Evolutionary conservation across 2,113 vertebrate genomes (phyloP).

Genomic region (Rhegmatorhina hoffmannsi): DNA sequence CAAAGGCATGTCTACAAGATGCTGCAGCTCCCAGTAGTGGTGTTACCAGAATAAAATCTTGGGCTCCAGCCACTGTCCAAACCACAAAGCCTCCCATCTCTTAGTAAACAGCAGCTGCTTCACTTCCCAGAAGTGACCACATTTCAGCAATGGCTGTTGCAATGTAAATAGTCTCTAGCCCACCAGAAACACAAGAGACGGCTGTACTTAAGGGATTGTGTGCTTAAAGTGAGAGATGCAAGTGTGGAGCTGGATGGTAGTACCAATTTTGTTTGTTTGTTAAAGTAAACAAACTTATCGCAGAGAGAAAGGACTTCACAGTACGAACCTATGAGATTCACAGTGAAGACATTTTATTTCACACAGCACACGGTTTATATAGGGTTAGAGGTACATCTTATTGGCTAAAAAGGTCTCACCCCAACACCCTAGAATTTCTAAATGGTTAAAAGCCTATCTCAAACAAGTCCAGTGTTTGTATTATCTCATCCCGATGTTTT

Average conservation of each 20-base stretch:
- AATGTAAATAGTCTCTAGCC: slow-evolving; percentile 35
- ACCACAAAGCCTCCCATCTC: slow-evolving; percentile 34
- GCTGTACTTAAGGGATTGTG: background rate
- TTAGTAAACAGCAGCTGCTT: slow-evolving; percentile 56
- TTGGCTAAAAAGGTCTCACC: no score
- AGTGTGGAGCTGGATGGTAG: background rate
- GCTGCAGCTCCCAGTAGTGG: background rate
- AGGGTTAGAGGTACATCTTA: no score
- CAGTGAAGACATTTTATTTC: no score
- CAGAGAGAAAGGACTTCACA: no score
- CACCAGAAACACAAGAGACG: background rate
- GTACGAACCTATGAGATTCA: no score
- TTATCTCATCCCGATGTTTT: no score
- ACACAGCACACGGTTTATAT: no score
- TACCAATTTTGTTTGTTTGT: background rate
- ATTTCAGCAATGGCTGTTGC: background rate
- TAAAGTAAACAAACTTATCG: no score
- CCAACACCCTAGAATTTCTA: no score
- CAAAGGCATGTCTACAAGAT: background rate
- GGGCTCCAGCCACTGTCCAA: slow-evolving; percentile 4
- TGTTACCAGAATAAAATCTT: slow-evolving; percentile 37
- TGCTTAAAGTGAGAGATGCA: background rate
- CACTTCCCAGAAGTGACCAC: slow-evolving; percentile 44
- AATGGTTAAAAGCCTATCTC: no score
- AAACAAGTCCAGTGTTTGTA: no score